These are phyloP conservation scores for Epinephelus lanceolatus DNA, from an alignment of 2,113 vertebrate genomes.

Conservation along the genomic window DNA sequence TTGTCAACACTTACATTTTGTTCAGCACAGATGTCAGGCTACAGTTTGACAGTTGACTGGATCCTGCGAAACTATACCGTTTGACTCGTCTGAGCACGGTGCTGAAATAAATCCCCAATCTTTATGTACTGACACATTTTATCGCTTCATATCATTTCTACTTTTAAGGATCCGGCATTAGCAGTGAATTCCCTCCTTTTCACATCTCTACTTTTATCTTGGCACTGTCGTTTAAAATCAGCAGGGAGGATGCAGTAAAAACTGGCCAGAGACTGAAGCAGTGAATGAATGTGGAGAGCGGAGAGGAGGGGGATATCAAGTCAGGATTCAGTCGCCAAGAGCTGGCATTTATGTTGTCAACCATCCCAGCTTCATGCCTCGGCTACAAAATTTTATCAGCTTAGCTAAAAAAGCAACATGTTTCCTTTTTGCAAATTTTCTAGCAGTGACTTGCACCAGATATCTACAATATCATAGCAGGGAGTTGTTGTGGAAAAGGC, in stretches of 20 bases:
- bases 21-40: background rate
- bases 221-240: conserved; percentile 41
- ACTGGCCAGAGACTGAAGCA: conserved; percentile 47
- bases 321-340: conserved; percentile 42
- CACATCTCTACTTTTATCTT: conserved; percentile 44
- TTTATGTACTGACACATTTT: background rate
- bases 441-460: conserved; percentile 29
- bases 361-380: conserved; percentile 48
- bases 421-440: conserved; percentile 37
- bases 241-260: conserved; percentile 42
- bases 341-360: conserved; percentile 60
- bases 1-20: background rate
- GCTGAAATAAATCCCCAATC: background rate
- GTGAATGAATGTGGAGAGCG: conserved; percentile 56
- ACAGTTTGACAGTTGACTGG: background rate
- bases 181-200: conserved; percentile 33
- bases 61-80: background rate
- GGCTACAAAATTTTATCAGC: conserved; percentile 44
- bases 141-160: conserved; percentile 6
- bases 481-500: conserved; percentile 37
- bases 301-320: conserved; percentile 44
- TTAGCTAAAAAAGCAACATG: conserved; percentile 33
- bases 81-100: background rate
- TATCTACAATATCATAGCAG: conserved; percentile 22
- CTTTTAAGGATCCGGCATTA: conserved; percentile 17